Conservation (phyloP, 2,888 invertebrate genomes). For the Nephrotoma appendiculata region DNA sequence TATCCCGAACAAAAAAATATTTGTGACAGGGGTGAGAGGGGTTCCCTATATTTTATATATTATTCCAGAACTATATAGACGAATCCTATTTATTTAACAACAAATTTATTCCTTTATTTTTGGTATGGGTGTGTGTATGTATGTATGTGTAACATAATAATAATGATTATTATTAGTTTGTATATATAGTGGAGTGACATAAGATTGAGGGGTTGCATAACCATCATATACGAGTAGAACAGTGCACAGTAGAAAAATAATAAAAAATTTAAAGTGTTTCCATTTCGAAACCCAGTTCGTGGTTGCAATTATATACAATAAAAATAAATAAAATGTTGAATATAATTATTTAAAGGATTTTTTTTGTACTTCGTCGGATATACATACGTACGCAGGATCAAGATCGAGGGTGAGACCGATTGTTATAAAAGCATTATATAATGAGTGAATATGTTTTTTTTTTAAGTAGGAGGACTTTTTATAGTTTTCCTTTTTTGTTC, state of each 20-base stretch:
- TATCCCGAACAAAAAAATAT: neutral
- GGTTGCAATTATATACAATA: slow-evolving; percentile 1
- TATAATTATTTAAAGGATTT: neutral
- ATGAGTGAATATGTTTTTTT: neutral
- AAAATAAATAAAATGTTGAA: neutral
- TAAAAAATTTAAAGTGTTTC: neutral
- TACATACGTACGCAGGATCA: neutral
- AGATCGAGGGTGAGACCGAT: neutral
- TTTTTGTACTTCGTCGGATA: neutral
- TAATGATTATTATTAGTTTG: neutral
- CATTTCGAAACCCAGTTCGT: neutral
- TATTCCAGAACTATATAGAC: neutral
- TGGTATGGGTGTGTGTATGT: neutral
- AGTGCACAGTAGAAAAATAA: neutral
- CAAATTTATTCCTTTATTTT: neutral
- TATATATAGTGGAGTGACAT: neutral
- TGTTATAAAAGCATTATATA: neutral
- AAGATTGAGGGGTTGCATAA: neutral
- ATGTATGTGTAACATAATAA: neutral
- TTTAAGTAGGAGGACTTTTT: neutral
- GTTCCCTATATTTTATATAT: neutral
- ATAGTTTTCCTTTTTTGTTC: neutral
- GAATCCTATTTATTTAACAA: neutral
- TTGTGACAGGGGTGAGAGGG: neutral
- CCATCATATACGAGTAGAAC: neutral